These are phyloP conservation scores for Lethrus apterus DNA, from an alignment of 1,140 invertebrate species.

Conservation along the genomic window DNA sequence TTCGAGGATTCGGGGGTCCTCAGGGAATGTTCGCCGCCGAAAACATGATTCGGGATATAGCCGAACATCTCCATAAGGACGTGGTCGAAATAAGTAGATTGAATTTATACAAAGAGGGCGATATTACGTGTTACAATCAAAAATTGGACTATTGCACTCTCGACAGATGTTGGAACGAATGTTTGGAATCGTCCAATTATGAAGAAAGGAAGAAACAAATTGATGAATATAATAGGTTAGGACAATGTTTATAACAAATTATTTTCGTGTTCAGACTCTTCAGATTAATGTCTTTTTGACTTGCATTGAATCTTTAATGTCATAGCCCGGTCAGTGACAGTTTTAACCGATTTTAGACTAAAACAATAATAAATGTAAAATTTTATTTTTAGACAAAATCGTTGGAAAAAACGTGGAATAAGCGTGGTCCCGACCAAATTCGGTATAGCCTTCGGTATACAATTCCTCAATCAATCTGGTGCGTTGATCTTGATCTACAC, in stretches of 20 bases:
- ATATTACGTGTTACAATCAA: slow-evolving; percentile 75
- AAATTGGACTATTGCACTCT: slow-evolving; percentile 67
- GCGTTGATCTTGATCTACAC: slow-evolving; percentile 83
- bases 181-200: slow-evolving; percentile 62
- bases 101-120: slow-evolving; percentile 79
- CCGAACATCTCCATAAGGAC: slow-evolving; percentile 59
- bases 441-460: slow-evolving; percentile 76
- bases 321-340: too few species aligned
- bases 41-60: slow-evolving; percentile 68
- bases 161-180: slow-evolving; percentile 76
- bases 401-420: slow-evolving; percentile 84
- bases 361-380: too few species aligned
- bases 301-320: too few species aligned
- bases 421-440: slow-evolving; percentile 84
- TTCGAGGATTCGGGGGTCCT: slow-evolving; percentile 82
- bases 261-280: too few species aligned
- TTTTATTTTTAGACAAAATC: slow-evolving; percentile 64
- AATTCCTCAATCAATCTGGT: slow-evolving; percentile 81
- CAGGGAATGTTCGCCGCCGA: slow-evolving; percentile 84
- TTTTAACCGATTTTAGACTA: too few species aligned
- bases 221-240: slow-evolving; percentile 66
- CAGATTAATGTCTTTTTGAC: too few species aligned
- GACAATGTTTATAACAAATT: too few species aligned
- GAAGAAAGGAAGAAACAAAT: slow-evolving; percentile 51
- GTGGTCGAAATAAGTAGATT: slow-evolving; percentile 46